phyloP scores from a whole-genome alignment of 1,140 invertebrate genomes.

The Drosophila willistoni region DNA sequence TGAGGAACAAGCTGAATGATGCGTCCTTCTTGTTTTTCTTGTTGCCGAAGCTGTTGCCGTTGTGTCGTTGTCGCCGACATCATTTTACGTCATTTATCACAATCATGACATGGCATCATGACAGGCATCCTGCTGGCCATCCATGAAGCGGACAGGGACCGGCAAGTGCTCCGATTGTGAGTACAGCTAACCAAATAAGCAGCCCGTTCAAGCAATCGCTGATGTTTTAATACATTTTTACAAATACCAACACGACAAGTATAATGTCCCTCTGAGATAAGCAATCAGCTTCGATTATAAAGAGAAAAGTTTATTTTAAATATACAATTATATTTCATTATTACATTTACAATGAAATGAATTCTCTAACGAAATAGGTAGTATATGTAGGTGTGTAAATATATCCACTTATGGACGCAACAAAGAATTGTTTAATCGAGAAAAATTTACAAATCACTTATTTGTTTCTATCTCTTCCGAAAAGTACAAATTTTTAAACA shows the following conservation, averaged over 20 bases:
- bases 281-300: constrained; percentile 58
- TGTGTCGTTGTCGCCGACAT: constrained; percentile 71
- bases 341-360: not conserved
- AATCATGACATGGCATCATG: constrained; percentile 76
- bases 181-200: constrained; percentile 27
- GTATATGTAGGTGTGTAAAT: no score
- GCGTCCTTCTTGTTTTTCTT: constrained; percentile 44
- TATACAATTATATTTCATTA: not conserved
- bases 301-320: constrained; percentile 40
- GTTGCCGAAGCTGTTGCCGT: constrained; percentile 59
- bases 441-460: no score
- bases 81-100: constrained; percentile 81
- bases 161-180: constrained; percentile 23
- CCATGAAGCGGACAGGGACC: constrained; percentile 31
- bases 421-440: no score
- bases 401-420: no score
- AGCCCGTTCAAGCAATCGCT: constrained; percentile 26
- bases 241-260: constrained; percentile 20
- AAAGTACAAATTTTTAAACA: no score
- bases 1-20: constrained; percentile 40
- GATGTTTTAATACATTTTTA: constrained; percentile 66
- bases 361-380: not conserved
- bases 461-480: no score
- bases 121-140: constrained; percentile 41
- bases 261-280: constrained; percentile 28